Evolutionary conservation across 2,797 vertebrate species (phyloP), one percentile per base, ranked within the genome.

Genomic region (Etheostoma perlongum): DNA sequence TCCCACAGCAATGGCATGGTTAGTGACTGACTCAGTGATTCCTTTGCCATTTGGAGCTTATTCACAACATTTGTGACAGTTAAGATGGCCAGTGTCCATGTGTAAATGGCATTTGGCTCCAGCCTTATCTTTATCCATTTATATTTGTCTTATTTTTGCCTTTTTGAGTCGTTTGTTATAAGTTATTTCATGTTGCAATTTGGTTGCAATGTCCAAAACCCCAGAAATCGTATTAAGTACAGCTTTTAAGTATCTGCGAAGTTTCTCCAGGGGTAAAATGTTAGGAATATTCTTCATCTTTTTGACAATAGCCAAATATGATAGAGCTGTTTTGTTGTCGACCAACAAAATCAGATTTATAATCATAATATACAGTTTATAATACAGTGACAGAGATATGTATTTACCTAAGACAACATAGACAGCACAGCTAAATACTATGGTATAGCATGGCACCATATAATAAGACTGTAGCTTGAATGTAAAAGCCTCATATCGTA

Each of bases 31-130:
- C 72, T 87, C 87, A 83, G 79, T 79, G 57, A 85, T 79, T 87
- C 61, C 81, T 90, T 89, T 89, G 89, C 91, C 91, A 85, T 91
- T 90, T 78, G 52, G 84, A 90, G 86, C 87, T 88, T 90, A 81
- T 92, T 93, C 90, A 91, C 92, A 92, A 93, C 91, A 91, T 93
- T 92, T 91, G 92, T 92, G 90, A 92, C 76, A 16, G 89, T 92
- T 89, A 84, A 44, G 70, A 85, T 18, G 62, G 92, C 92, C 89
- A 74, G 85, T 82, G 87, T 89, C 86, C 85, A 88, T 82, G 78
- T 83, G 78, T 84, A 74, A 88, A 85, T 79, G 89, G 78, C 87
- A 74, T 77, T 79, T 69, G 89, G 86, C 84, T 84, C 75, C 85
- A 90, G 90, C 91, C 93, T 93, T 92, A 93, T 90, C 73, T 90